Conservation (phyloP, 1,140 invertebrate genomes). For the Calephelis nemesis region DNA sequence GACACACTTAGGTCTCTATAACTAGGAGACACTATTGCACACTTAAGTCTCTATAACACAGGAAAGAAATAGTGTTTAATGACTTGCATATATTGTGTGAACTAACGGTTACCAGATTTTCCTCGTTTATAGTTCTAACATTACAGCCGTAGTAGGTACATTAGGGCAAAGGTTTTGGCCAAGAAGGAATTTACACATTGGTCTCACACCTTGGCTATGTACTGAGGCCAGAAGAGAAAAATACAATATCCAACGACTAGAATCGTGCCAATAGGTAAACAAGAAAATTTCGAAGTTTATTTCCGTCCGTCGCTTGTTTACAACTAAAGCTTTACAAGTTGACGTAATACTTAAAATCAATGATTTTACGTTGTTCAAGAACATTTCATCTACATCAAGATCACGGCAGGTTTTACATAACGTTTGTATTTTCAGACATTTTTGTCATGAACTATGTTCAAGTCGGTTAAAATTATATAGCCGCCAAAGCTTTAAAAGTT, state of each 20-base stretch:
- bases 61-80: too few relatives aligned
- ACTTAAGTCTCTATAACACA: too few relatives aligned
- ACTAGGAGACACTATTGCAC: too few relatives aligned
- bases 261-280: conserved; percentile 53
- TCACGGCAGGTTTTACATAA: neutral
- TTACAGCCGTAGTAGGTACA: too few relatives aligned
- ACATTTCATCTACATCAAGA: conserved; percentile 5
- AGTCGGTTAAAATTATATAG: neutral
- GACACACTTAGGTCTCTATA: too few relatives aligned
- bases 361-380: conserved; percentile 10
- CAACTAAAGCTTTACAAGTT: conserved; percentile 48
- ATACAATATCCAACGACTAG: conserved; percentile 21
- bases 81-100: too few relatives aligned
- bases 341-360: conserved; percentile 54
- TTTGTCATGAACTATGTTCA: neutral
- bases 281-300: conserved; percentile 54
- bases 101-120: too few relatives aligned
- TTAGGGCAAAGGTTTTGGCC: neutral
- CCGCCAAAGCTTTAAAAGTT: neutral
- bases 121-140: too few relatives aligned
- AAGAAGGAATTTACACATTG: neutral
- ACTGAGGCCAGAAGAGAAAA: too few relatives aligned
- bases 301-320: conserved; percentile 60
- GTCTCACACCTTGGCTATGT: too few relatives aligned
- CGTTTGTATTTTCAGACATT: neutral